Evolutionary conservation across 2,888 invertebrate genomes (phyloP).

Genomic region (Creontiades dilutus): DNA sequence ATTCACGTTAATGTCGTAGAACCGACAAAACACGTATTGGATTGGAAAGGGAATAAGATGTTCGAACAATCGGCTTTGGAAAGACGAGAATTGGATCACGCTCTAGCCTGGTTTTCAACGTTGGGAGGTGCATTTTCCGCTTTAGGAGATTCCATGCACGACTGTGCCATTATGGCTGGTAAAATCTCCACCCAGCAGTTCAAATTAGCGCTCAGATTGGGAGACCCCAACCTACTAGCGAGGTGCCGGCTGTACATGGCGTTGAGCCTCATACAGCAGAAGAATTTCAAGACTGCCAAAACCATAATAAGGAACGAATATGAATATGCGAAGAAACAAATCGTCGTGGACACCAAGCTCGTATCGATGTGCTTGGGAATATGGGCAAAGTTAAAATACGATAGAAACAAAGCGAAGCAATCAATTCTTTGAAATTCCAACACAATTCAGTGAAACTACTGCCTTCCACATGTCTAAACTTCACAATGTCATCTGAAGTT

Average conservation of each 20-base stretch:
- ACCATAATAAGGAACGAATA: slow-evolving; percentile 83
- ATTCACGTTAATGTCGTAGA: slow-evolving; percentile 34
- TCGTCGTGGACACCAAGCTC: slow-evolving; percentile 82
- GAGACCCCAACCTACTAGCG: slow-evolving; percentile 89
- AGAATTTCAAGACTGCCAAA: slow-evolving; percentile 83
- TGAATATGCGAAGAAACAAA: slow-evolving; percentile 78
- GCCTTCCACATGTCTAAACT: background rate
- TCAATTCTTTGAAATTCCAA: background rate
- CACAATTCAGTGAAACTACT: too few relatives aligned
- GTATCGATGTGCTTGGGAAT: slow-evolving; percentile 92
- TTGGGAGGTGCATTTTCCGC: slow-evolving; percentile 98
- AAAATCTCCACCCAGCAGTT: slow-evolving; percentile 92
- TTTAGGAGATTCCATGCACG: slow-evolving; percentile 90
- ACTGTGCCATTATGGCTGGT: slow-evolving; percentile 92
- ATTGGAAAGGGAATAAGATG: slow-evolving; percentile 72
- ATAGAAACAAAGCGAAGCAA: slow-evolving; percentile 73
- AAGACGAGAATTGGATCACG: slow-evolving; percentile 87
- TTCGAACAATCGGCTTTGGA: slow-evolving; percentile 78
- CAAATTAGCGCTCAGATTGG: slow-evolving; percentile 87
- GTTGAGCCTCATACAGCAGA: slow-evolving; percentile 92
- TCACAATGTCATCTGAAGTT: too few relatives aligned
- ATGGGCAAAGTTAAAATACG: slow-evolving; percentile 89
- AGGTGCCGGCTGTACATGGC: slow-evolving; percentile 93
- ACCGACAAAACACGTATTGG: slow-evolving; percentile 60
- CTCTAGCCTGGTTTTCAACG: slow-evolving; percentile 96